Evolutionary conservation across 2,797 vertebrate species (phyloP).

Genomic region (Crypturellus tataupa): DNA sequence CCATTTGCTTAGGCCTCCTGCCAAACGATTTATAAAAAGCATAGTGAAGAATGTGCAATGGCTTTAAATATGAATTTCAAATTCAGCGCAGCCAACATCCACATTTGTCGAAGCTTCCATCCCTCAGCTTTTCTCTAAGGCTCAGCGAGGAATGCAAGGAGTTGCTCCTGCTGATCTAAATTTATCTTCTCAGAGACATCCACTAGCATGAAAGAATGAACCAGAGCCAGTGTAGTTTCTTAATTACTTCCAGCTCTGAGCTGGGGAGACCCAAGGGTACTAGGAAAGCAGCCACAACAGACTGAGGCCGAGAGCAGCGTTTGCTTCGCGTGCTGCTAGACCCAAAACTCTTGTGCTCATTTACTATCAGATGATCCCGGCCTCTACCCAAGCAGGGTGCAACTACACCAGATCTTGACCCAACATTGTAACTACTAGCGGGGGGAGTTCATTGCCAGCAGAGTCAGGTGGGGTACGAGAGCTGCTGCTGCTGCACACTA

Average conservation of each 20-base stretch:
- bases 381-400: neutral
- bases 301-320: neutral
- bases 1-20: slow-evolving; percentile 68
- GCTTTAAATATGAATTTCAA: slow-evolving; percentile 59
- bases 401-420: neutral
- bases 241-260: slow-evolving; percentile 45
- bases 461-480: neutral
- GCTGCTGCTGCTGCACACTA: neutral
- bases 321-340: neutral
- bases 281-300: neutral
- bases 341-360: neutral
- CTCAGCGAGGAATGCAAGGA: slow-evolving; percentile 50
- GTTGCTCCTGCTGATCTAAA: slow-evolving; percentile 55
- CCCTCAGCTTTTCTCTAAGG: slow-evolving; percentile 39
- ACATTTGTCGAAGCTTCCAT: slow-evolving; percentile 58
- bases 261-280: neutral
- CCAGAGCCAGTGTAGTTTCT: neutral
- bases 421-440: neutral
- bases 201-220: slow-evolving; percentile 29
- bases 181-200: slow-evolving; percentile 38
- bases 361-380: neutral
- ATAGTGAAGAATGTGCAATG: slow-evolving; percentile 61
- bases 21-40: slow-evolving; percentile 69
- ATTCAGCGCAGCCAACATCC: slow-evolving; percentile 53
- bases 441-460: neutral